Base-by-base conservation (phyloP, 2,888 invertebrate species). In the Poecilobothrus nobilitatus region DNA sequence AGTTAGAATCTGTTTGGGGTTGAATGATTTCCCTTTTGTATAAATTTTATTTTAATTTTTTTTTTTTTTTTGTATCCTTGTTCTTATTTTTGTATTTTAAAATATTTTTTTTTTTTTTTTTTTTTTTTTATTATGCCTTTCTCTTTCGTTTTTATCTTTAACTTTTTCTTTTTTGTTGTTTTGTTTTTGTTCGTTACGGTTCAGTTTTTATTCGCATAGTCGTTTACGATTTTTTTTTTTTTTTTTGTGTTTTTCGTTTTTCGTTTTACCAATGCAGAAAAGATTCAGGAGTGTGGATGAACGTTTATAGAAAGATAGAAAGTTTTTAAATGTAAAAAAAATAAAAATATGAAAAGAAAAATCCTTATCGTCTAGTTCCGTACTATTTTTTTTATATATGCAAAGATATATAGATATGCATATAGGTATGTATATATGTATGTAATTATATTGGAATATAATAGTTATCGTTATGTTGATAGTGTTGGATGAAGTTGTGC, bases 11-110 rank as follows among this genome's bases (percentile, higher is more conserved):
- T 53, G 53, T 53, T 27, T 53, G 53, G 53, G 53, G 53, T 53
- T 53, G 53, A 53, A 53, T 53, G 53, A 53, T 53, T 53, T 53
- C 53, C 53, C 53, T 53, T 53, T 53, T 53, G 53, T 10, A 37
- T 8, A 37, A 37, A 8, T 27, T 27, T 4, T 27, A 27, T 27
- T 4, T 27, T 4, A 4, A 27, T 27, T 4, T 27, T 4, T 27
- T 5, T 10, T 37, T 53, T 53, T 53, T 53, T 2, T 53, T 53
- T 53, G 7, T 8, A 53, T 53, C 53, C 53, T 53, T 53, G 15
- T 53, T 53, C 15, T 18, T 53, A 27, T 27, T 27, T 27, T 27
- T 27, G 7, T 37, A 10, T 37, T 37, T 37, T 37, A 37, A 12
- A 53, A 18, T 53, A 15, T 53, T 53, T 18, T 53, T 9, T 53